These are phyloP conservation scores for Paramacrobiotus metropolitanus DNA, from an alignment of 1,140 invertebrate species.

Conservation along the genomic window DNA sequence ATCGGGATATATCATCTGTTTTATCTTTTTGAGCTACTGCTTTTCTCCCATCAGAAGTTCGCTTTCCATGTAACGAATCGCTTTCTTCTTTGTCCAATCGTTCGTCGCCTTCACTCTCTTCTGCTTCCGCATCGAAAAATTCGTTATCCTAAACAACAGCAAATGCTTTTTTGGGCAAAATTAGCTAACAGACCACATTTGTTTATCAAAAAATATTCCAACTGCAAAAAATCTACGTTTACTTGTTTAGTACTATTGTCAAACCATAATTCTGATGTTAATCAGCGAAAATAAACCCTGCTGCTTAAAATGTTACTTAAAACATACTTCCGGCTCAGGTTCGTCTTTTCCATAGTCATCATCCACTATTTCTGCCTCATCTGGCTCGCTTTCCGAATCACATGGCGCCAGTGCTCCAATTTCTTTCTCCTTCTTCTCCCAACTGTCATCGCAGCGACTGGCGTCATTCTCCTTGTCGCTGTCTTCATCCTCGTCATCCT, in stretches of 20 bases:
- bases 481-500: constrained; percentile 3
- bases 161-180: constrained; percentile 7
- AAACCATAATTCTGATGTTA: too few species aligned
- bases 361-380: constrained; percentile 1
- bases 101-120: not conserved
- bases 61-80: too few species aligned
- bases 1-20: too few species aligned
- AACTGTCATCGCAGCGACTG: not conserved
- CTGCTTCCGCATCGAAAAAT: not conserved
- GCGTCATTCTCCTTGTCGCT: not conserved
- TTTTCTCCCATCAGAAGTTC: too few species aligned
- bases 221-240: constrained; percentile 9
- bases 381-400: not conserved
- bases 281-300: constrained; percentile 10
- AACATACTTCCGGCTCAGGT: constrained; percentile 7
- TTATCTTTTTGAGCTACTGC: too few species aligned
- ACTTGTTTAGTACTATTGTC: too few species aligned
- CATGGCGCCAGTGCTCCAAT: not conserved
- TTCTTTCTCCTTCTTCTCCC: not conserved
- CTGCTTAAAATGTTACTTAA: constrained; percentile 8
- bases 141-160: constrained; percentile 6
- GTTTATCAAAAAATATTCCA: constrained; percentile 10
- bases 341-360: constrained; percentile 3
- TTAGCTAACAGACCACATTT: constrained; percentile 6
- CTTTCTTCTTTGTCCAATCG: too few species aligned